These are phyloP conservation scores for Amblyornis subalaris DNA, from an alignment of 2,113 vertebrate genomes.

Conservation along the genomic window DNA sequence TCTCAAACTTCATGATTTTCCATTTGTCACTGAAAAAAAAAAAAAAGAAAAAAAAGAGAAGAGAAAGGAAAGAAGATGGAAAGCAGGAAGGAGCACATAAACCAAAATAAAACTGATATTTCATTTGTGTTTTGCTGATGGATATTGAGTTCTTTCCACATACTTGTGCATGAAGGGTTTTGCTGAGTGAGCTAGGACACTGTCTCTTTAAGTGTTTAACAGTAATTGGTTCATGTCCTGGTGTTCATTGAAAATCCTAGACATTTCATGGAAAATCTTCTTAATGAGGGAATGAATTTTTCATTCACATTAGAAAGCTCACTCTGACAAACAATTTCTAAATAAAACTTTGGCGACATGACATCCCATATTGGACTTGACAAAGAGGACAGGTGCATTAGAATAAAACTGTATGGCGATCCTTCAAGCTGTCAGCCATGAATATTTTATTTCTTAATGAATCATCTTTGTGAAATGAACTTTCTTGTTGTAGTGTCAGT, in stretches of 20 bases:
- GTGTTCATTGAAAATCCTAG: slow-evolving; percentile 86
- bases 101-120: slow-evolving; percentile 60
- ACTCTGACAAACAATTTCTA: slow-evolving; percentile 88
- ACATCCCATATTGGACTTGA: slow-evolving; percentile 95
- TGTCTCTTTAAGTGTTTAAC: slow-evolving; percentile 85
- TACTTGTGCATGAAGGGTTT: slow-evolving; percentile 64
- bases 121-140: slow-evolving; percentile 58
- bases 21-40: slow-evolving; percentile 3
- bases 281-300: slow-evolving; percentile 95
- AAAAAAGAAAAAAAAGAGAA: background rate
- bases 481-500: slow-evolving; percentile 86
- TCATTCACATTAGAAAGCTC: slow-evolving; percentile 88
- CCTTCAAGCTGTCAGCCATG: slow-evolving; percentile 97
- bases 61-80: background rate
- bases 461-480: slow-evolving; percentile 89
- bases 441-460: slow-evolving; percentile 94
- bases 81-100: background rate
- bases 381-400: slow-evolving; percentile 98
- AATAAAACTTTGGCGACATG: slow-evolving; percentile 91
- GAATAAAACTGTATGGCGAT: slow-evolving; percentile 96
- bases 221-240: slow-evolving; percentile 89
- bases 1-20: slow-evolving; percentile 6
- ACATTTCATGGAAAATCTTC: slow-evolving; percentile 87
- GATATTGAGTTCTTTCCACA: slow-evolving; percentile 56
- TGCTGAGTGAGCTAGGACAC: slow-evolving; percentile 73